A percentile compares a stretch with the other conserved stretches of the same genome.
These are phyloP conservation scores for Catostomus latipinnis DNA, from an alignment of 2,797 vertebrate genomes.

Conservation along the genomic window DNA sequence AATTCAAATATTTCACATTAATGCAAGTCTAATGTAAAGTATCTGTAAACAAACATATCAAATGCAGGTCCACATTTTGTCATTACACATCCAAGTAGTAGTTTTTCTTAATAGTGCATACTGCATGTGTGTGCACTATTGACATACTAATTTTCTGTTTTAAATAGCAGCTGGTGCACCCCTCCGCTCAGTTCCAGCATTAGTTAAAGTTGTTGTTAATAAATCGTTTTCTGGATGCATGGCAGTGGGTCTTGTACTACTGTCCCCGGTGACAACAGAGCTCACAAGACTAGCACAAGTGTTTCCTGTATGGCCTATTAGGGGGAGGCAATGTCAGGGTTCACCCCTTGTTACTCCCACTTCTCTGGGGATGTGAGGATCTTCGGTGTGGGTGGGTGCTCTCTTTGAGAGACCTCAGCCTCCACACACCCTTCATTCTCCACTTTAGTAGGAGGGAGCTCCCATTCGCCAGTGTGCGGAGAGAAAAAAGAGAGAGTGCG, in stretches of 20 bases:
- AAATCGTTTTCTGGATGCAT: constrained; percentile 14
- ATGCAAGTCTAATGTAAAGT: not conserved
- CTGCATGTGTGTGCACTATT: not conserved
- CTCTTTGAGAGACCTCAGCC: constrained; percentile 51
- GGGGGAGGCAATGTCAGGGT: constrained; percentile 49
- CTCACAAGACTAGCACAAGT: constrained; percentile 34
- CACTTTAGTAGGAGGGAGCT: constrained; percentile 54
- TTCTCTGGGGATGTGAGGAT: constrained; percentile 18
- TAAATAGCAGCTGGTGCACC: not conserved
- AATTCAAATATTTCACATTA: not conserved
- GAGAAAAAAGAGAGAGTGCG: constrained; percentile 21
- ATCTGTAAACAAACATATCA: not conserved
- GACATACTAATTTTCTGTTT: not conserved
- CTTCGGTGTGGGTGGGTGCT: constrained; percentile 53
- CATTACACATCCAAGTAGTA: not conserved
- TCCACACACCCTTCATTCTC: constrained; percentile 54
- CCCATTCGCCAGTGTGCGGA: constrained; percentile 16
- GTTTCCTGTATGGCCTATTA: constrained; percentile 37
- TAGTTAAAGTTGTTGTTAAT: not conserved
- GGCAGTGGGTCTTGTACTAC: constrained; percentile 11
- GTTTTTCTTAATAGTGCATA: not conserved
- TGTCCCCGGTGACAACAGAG: constrained; percentile 20
- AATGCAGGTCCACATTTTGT: not conserved
- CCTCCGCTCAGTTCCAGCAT: not conserved
- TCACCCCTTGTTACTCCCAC: constrained; percentile 48